Base-by-base conservation (phyloP, 2,797 vertebrate species). In the Anniella stebbinsi region DNA sequence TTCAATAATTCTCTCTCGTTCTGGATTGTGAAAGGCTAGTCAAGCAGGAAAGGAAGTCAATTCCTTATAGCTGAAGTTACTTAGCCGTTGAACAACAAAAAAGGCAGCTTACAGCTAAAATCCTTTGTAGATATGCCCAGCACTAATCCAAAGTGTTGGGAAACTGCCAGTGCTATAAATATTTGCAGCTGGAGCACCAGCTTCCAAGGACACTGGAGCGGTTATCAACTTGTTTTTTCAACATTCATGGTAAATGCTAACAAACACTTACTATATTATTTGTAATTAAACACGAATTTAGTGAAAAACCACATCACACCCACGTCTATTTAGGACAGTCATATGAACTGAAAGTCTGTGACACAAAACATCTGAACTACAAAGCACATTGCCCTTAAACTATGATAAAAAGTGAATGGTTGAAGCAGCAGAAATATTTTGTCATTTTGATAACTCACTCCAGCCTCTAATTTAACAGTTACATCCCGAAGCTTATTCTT, bases 101-200 rank as follows among this genome's bases (percentile, higher is more conserved):
- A 93, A 91, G 87, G 87, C 60, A 72, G 85, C 17, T 89, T 84
- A 89, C 33, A 94, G 86, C 33, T 41, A n/a, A 90, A 76, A 67
- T 78, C 69, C 83, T 88, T 57, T 63, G 23, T 89, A 91, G 77
- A 78, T 23, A 18, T 1, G 4, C 57, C 8, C 3, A n/a, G 33
- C 45, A 8, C 0, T 87, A 89, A 90, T 84, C 86, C 89, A 84
- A 70, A 69, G 30, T 33, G 38, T 57, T 90, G 86, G 89, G 89
- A 77, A 90, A n/a, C 36, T 87, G 89, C 89, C 86, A 90, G 72
- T 10, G 7, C 80, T 70, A 54, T 90, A 78, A 90, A 90, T 36
- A 66, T 87, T 84, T 90, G 86, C 80, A 84, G 89, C 60, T 90
- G 72, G 80, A 87, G 83, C 2, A 33, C 66, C 69, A 67, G 21